Percentiles rank a stretch among this genome's conserved stretches.
phyloP scores from a whole-genome alignment of 1,140 invertebrate genomes.

The Augochlora pura region DNA sequence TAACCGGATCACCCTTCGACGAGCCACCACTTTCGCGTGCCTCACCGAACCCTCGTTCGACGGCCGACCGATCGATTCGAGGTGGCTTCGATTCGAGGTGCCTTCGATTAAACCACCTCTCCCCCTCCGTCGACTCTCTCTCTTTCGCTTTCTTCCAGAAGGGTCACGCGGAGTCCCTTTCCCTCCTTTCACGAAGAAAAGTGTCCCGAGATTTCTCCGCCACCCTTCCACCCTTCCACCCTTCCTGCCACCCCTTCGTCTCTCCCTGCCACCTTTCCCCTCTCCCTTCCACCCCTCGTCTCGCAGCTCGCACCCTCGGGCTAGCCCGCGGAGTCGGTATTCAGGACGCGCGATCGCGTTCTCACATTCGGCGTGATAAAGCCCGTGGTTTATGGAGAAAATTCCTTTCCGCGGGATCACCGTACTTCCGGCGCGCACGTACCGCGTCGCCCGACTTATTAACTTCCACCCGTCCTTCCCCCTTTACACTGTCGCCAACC shows the following conservation, averaged over 20 bases:
- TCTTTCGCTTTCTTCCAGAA: background rate
- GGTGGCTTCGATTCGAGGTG: constrained; percentile 66
- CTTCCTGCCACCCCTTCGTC: too few species aligned
- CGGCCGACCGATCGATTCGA: constrained; percentile 63
- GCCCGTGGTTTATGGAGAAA: background rate
- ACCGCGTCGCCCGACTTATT: background rate
- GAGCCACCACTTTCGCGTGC: constrained; percentile 42
- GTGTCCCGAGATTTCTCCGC: constrained; percentile 35
- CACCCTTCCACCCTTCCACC: background rate
- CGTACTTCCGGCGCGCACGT: background rate
- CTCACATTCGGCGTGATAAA: constrained; percentile 3
- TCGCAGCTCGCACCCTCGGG: too few species aligned
- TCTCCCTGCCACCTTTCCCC: background rate
- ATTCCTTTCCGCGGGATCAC: background rate
- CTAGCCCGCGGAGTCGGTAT: background rate
- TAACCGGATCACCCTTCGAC: constrained; percentile 70
- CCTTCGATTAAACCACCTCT: too few species aligned
- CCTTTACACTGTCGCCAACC: background rate
- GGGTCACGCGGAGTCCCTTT: constrained; percentile 5
- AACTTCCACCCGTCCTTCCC: background rate
- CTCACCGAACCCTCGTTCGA: constrained; percentile 22
- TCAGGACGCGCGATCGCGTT: constrained; percentile 1
- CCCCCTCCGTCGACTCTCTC: constrained; percentile 27
- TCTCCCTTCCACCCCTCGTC: too few species aligned
- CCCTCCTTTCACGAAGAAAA: constrained; percentile 48